These are phyloP conservation scores for Lagria hirta DNA, from an alignment of 2,888 invertebrate genomes.

Conservation along the genomic window DNA sequence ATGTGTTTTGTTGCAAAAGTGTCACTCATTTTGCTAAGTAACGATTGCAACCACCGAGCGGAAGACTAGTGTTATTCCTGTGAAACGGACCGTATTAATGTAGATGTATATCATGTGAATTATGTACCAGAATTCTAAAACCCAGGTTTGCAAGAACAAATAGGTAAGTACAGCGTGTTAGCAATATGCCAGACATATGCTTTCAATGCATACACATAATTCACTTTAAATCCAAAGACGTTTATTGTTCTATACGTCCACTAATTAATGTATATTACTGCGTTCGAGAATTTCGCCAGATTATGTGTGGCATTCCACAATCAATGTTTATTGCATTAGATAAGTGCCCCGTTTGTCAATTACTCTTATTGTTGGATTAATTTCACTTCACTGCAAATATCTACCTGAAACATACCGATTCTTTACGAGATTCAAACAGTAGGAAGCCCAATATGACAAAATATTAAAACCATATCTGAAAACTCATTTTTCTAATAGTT, in stretches of 20 bases:
- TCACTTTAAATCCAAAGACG: constrained; percentile 28
- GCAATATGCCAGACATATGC: constrained; percentile 11
- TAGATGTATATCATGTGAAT: constrained; percentile 5
- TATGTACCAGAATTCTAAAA: constrained; percentile 6
- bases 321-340: constrained; percentile 24
- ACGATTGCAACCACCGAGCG: too few species aligned
- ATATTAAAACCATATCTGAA: too few species aligned
- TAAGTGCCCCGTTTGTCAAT: constrained; percentile 26
- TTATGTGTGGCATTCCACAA: constrained; percentile 7
- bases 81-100: constrained; percentile 2
- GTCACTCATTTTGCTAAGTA: too few species aligned
- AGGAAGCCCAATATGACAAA: too few species aligned
- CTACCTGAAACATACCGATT: too few species aligned
- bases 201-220: constrained; percentile 18
- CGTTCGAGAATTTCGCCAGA: constrained; percentile 24
- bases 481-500: too few species aligned
- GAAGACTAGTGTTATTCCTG: too few species aligned
- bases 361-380: constrained; percentile 6
- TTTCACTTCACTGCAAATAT: too few species aligned
- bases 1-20: too few species aligned
- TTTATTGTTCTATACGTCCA: constrained; percentile 29
- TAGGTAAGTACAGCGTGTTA: constrained; percentile 10
- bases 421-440: too few species aligned
- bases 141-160: constrained; percentile 11
- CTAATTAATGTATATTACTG: constrained; percentile 30